Percentiles rank a stretch among this genome's conserved stretches.
These are phyloP conservation scores for Arctocebus calabarensis DNA, from an alignment of 2,797 vertebrate genomes.

Conservation along the genomic window DNA sequence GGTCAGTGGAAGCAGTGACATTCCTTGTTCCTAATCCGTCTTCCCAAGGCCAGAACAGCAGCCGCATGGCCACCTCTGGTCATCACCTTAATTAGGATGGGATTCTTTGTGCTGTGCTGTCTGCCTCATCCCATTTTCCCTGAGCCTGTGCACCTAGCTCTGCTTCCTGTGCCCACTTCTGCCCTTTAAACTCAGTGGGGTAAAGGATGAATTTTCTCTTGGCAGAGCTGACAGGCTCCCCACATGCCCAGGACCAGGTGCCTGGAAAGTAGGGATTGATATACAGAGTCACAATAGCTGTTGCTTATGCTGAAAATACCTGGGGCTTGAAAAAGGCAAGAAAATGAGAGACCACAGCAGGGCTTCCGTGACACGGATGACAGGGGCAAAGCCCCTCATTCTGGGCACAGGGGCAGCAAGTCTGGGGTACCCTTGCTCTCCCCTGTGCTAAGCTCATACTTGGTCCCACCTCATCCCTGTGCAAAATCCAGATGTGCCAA, in stretches of 20 bases:
- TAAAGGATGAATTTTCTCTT: background rate
- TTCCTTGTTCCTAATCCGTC: background rate
- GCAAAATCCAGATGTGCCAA: background rate
- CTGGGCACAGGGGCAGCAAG: rapidly evolving
- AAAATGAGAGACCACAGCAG: background rate
- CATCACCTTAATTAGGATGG: background rate
- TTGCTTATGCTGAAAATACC: background rate
- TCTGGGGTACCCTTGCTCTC: background rate
- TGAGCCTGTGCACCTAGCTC: rapidly evolving
- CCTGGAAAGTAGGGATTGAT: background rate
- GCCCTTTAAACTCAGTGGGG: background rate
- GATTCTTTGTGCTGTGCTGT: background rate
- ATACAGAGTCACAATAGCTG: background rate
- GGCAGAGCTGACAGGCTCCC: background rate
- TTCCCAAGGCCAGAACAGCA: background rate
- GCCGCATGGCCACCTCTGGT: background rate
- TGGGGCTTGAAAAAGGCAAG: background rate
- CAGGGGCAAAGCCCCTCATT: background rate
- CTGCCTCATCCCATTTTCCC: background rate
- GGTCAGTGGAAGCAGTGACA: background rate
- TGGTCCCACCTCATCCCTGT: background rate
- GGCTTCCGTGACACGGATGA: background rate
- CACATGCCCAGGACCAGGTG: background rate
- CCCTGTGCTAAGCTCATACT: too few species aligned
- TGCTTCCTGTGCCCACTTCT: background rate